phyloP scores from a whole-genome alignment of 2,888 invertebrate species.

The Catocala fraxini region DNA sequence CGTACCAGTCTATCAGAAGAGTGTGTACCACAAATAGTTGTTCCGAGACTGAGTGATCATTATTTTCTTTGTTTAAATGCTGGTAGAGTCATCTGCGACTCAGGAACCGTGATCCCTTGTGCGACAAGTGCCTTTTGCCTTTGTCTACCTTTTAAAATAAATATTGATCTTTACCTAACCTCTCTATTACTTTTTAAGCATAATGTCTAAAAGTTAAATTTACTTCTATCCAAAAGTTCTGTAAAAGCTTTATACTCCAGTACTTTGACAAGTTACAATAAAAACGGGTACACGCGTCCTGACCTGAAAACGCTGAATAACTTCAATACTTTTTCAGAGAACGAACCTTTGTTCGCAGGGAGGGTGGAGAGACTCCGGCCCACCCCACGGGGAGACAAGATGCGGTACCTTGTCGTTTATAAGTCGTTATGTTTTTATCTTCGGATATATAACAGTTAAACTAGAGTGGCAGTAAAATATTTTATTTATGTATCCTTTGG shows the following conservation, averaged over 20 bases:
- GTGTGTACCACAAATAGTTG: no score
- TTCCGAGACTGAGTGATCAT: no score
- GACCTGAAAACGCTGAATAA: conserved; percentile 45
- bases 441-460: conserved; percentile 36
- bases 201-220: no score
- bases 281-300: conserved; percentile 19
- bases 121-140: no score
- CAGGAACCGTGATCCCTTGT: no score
- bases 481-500: conserved; percentile 9
- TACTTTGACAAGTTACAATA: not conserved
- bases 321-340: conserved; percentile 52
- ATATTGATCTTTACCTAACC: no score
- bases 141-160: no score
- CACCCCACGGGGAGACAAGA: conserved; percentile 42
- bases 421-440: conserved; percentile 53
- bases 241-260: not conserved
- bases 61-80: no score
- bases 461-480: conserved; percentile 21
- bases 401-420: conserved; percentile 54
- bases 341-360: conserved; percentile 71
- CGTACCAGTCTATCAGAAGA: no score
- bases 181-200: no score
- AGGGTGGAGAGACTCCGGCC: conserved; percentile 45
- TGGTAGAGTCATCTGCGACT: no score
- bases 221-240: not conserved